Base-by-base conservation (phyloP, 2,113 vertebrate genomes). In the Synchiropus splendidus region DNA sequence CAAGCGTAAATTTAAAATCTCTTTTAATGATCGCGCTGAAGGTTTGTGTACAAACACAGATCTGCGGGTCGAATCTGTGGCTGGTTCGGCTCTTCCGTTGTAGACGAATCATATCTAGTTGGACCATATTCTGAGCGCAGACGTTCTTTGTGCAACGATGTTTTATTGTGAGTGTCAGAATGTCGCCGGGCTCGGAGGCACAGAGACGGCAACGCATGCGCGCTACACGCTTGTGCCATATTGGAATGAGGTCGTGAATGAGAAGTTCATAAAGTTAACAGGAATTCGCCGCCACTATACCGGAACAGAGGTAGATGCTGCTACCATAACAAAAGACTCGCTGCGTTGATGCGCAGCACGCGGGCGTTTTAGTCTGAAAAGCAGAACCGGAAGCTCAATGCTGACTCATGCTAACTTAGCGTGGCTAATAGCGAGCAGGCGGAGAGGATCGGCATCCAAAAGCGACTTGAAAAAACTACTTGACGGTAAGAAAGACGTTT, bases 221-320 rank as follows among this genome's bases (percentile, higher is more conserved):
- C 89, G 85, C 49, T 88, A 62, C 72, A 64, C 67, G 40, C 72
- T 87, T 82, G 88, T 88, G 89, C 90, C 90, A 92, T 92, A 92
- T 92, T 92, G 90, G 90, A 92, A 91, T 83, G 88, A 90, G 89
- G 85, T 88, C 84, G 89, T 85, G 87, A 48, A 87, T 82, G 84
- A 85, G 82, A 71, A 61, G 5, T 38, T 58, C 55, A 39, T 72
- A 36, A 78, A 76, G 72, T 5, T 50, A 1, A 36, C 48, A 13
- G 1, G 9, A 18, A 5, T 18, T 27, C 8, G 32, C 16, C 0
- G 1, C 1, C 12, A 18, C 10, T 0, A 27, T 3, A 2, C 60
- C 70, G 59, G 74, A 77, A 74, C 42, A 34, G 0, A 1, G 2
- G 13, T 8, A 21, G 17, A 18, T 31, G n/a, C 3, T 11, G 3